Evolutionary conservation across 2,797 vertebrate genomes (phyloP).

Genomic region (Pangasius krempfi): DNA sequence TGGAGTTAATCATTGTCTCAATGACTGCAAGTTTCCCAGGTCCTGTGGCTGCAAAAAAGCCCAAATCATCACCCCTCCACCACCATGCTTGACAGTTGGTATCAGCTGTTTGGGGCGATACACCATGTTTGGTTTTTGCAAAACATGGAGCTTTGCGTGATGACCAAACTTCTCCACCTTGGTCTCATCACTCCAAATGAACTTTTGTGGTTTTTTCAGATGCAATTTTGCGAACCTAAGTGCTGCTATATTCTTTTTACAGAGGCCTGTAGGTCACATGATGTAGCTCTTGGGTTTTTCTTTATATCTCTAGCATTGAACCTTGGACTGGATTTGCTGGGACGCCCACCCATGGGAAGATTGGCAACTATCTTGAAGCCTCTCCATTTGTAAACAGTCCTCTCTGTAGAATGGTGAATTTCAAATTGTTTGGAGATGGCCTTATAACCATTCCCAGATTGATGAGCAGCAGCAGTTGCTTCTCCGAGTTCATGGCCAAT

Average conservation of each 20-base stretch:
- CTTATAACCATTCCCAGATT: not conserved
- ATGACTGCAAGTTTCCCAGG: not conserved
- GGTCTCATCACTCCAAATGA: not conserved
- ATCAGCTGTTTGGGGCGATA: not conserved
- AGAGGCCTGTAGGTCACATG: not conserved
- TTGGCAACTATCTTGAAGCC: not conserved
- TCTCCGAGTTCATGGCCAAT: not conserved
- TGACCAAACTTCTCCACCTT: not conserved
- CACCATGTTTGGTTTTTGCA: not conserved
- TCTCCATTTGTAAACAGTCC: not conserved
- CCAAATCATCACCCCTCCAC: not conserved
- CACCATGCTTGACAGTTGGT: not conserved
- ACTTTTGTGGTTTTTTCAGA: not conserved
- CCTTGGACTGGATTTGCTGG: not conserved
- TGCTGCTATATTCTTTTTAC: not conserved
- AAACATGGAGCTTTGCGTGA: too few relatives aligned
- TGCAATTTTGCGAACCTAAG: not conserved
- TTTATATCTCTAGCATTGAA: not conserved
- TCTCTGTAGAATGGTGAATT: not conserved
- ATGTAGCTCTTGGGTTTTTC: not conserved
- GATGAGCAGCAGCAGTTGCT: not conserved
- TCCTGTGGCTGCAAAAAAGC: not conserved
- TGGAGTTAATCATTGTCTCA: not conserved
- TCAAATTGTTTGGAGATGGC: not conserved
- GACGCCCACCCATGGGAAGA: not conserved